Conservation (phyloP, 2,113 vertebrate species). For the Embiotoca jacksoni region DNA sequence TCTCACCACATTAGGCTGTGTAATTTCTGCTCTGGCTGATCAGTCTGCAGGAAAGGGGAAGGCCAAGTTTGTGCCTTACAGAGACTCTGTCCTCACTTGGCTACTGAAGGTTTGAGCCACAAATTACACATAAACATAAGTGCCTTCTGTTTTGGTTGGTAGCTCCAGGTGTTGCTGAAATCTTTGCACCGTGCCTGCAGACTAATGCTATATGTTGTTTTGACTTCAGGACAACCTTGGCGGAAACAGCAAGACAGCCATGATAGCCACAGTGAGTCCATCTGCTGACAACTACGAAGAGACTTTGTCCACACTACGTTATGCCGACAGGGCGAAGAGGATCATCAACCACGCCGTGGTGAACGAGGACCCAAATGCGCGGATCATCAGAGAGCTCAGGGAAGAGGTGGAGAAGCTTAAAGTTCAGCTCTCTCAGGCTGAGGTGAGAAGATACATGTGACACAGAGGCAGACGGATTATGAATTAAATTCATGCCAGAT, state of each 20-base stretch:
- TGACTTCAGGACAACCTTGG: conserved; percentile 93
- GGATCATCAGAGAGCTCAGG: conserved; percentile 95
- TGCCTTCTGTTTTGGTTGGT: background rate
- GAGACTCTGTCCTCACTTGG: conserved; percentile 99
- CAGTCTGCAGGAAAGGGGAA: conserved; percentile 97
- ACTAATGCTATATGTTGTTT: background rate
- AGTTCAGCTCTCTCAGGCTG: conserved; percentile 95
- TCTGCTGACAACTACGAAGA: conserved; percentile 98
- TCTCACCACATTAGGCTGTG: conserved; percentile 95
- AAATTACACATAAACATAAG: background rate
- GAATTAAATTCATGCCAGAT: background rate
- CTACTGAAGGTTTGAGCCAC: conserved; percentile 92
- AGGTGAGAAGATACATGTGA: conserved; percentile 82
- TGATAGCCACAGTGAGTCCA: conserved; percentile 98
- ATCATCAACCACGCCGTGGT: conserved; percentile 97
- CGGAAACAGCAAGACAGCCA: conserved; percentile 98
- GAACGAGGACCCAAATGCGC: conserved; percentile 97
- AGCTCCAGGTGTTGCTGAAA: background rate
- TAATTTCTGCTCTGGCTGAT: conserved; percentile 97
- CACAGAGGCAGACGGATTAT: background rate
- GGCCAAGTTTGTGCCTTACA: conserved; percentile 98
- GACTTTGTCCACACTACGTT: conserved; percentile 95
- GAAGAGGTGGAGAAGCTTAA: conserved; percentile 97
- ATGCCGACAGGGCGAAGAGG: conserved; percentile 96
- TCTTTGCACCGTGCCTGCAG: background rate